Evolutionary conservation across 2,888 invertebrate species (phyloP).

Genomic region (Nymphalis polychloros): DNA sequence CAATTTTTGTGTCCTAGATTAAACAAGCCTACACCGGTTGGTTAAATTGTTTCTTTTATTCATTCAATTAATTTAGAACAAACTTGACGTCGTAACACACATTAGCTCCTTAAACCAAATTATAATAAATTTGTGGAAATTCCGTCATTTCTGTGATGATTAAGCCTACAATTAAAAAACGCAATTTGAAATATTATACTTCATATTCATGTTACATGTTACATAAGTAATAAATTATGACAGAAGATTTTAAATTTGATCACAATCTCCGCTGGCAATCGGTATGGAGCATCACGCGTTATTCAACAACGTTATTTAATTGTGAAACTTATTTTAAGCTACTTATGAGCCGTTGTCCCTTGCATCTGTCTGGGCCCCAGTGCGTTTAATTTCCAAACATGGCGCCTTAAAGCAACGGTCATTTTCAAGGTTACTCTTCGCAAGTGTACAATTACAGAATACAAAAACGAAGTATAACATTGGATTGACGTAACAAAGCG

Average conservation of each 20-base stretch:
- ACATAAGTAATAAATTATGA: constrained; percentile 2
- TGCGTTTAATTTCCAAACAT: constrained; percentile 28
- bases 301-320: neutral
- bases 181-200: neutral
- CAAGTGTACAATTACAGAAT: constrained; percentile 15
- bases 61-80: neutral
- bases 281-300: neutral
- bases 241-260: constrained; percentile 5
- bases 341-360: constrained; percentile 5
- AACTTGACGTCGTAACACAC: neutral
- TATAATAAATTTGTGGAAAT: too few species aligned
- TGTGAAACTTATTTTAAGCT: constrained; percentile 2
- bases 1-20: constrained; percentile 4
- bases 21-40: constrained; percentile 14
- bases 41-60: neutral
- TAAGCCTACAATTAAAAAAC: neutral
- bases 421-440: constrained; percentile 34
- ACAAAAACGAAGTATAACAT: constrained; percentile 4
- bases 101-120: neutral
- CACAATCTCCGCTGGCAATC: constrained; percentile 14
- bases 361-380: constrained; percentile 1
- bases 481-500: constrained; percentile 12
- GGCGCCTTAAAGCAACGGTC: constrained; percentile 35
- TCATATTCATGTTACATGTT: too few species aligned
- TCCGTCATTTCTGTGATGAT: neutral